Conservation (phyloP, 2,113 vertebrate species). For the Galemys pyrenaicus region DNA sequence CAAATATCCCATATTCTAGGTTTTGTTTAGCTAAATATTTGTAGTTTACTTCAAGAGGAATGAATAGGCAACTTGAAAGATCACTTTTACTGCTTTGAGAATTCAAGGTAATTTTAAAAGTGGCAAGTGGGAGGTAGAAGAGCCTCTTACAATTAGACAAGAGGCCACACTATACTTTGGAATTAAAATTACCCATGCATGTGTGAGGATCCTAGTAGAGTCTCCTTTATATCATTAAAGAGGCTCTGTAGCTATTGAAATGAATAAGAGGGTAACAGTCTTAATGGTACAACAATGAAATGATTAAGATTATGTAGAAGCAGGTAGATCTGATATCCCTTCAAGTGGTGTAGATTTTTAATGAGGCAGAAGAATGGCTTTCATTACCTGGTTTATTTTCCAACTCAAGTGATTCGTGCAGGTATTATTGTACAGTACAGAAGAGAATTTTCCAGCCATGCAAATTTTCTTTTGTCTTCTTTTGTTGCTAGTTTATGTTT, state of each 20-base stretch:
- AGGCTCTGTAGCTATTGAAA: slow-evolving; percentile 50
- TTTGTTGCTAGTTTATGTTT: not conserved
- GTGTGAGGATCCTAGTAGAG: not conserved
- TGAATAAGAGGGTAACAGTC: slow-evolving; percentile 4
- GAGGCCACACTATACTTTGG: slow-evolving; percentile 35
- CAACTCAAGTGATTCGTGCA: slow-evolving; percentile 58
- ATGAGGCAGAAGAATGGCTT: slow-evolving; percentile 47
- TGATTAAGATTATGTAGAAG: slow-evolving; percentile 58
- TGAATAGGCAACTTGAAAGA: slow-evolving; percentile 23
- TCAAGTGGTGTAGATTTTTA: slow-evolving; percentile 55
- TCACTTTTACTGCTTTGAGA: slow-evolving; percentile 40
- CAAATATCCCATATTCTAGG: slow-evolving; percentile 26
- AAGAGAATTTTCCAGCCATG: slow-evolving; percentile 70
- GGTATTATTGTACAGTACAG: slow-evolving; percentile 9
- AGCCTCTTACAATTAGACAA: slow-evolving; percentile 55
- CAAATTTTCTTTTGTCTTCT: slow-evolving; percentile 76
- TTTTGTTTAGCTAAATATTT: slow-evolving; percentile 46
- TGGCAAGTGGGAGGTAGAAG: slow-evolving; percentile 25
- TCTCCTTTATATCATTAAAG: slow-evolving; percentile 51
- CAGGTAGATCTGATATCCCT: slow-evolving; percentile 54
- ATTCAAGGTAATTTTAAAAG: slow-evolving; percentile 55
- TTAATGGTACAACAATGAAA: slow-evolving; percentile 50
- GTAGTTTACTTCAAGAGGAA: slow-evolving; percentile 41
- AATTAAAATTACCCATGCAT: slow-evolving; percentile 53
- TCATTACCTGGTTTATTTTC: slow-evolving; percentile 56